Base-by-base conservation (phyloP, 2,113 vertebrate species). In the Pterocles burchelli region DNA sequence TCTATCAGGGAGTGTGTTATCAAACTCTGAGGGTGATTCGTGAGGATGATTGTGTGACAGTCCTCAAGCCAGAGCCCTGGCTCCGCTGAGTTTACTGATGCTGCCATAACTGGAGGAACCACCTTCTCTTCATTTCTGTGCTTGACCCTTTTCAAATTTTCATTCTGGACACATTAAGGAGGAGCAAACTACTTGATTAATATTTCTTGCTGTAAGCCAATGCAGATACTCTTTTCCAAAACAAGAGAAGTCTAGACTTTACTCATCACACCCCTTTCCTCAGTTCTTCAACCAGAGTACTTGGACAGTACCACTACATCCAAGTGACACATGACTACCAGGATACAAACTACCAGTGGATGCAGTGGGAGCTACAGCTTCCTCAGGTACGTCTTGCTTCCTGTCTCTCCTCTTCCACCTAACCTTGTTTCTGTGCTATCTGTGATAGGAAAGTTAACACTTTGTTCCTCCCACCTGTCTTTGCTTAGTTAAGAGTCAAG, bases 371-470 rank as follows among this genome's bases (percentile, higher is more conserved):
- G 4, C 41, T 65, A 58, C 41, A 31, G 18, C 19, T 70, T 86
- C 45, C 49, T 38, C 8, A 43, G 22, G 10, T 36, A 22, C 7
- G 5, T 58, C n/a, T 68, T 68, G 12, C 33, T 77, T 81, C 34
- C 24, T 20, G 36, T 51, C 9, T 65, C 5, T 4, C 3, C 13
- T 45, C 9, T 9, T 38, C 4, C 14, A 7, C 1, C 5, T 33
- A 66, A 58, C 63, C 5, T 16, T 48, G 4, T 45, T 61, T 57
- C 68, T 34, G 9, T 25, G 19, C 26, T 68, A 54, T 28, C 43
- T 57, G 10, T 22, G 17, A 52, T 11, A 66, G 17, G 17, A 68
- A 79, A 59, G 18, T 68, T 68, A 78, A 49, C 7, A 29, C 38
- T 55, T 41, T 34, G 24, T 25, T 71, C 68, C 28, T 16, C 14